Evolutionary conservation across 2,797 vertebrate species (phyloP), one percentile per base, ranked within the genome.

Genomic region (Dermochelys coriacea): DNA sequence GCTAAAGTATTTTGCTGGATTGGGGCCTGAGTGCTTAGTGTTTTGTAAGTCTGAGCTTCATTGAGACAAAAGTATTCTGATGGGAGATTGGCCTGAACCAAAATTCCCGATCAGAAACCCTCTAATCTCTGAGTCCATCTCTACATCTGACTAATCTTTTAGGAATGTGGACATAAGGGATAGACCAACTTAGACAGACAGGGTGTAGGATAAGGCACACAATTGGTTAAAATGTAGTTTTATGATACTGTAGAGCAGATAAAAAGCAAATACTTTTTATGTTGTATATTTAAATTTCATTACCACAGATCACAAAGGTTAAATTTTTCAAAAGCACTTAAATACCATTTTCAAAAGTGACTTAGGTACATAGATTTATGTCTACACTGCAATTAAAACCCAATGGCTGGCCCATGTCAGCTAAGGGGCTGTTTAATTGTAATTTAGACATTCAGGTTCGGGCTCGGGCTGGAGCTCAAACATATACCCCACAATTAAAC

Each of bases 211-310:
- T 29, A 7, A 1, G 89, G 37, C 55, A 92, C 75, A 31, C 89
- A 82, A 71, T 90, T 18, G 86, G 12, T 84, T 91, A 45, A 94
- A 95, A 96, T 88, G 9, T 78, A 80, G 5, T 1, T 88, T 87
- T 96, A 84, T 77, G 7, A 19, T 93, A 31, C 5, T 79, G 29
- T 82, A 86, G 45, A 84, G 90, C 45, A 68, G 94, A 95, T 83
- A 49, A 86, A 85, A 93, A n/a, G 25, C 78, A 91, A 8, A 77
- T 86, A n/a, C 45, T 50, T 93, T 84, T 92, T 96, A 80, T 90
- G 45, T 45, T 57, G 3, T 86, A 10, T 88, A 79, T 92, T 92
- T 50, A 47, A 91, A 94, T 45, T 74, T 87, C 75, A 9, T 84
- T 93, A 94, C 61, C 64, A 89, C 19, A 92, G 84, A 86, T 51